Percentiles rank a stretch among this genome's conserved stretches.
These are phyloP conservation scores for Terebella lapidaria DNA, from an alignment of 2,888 invertebrate species.

Conservation along the genomic window DNA sequence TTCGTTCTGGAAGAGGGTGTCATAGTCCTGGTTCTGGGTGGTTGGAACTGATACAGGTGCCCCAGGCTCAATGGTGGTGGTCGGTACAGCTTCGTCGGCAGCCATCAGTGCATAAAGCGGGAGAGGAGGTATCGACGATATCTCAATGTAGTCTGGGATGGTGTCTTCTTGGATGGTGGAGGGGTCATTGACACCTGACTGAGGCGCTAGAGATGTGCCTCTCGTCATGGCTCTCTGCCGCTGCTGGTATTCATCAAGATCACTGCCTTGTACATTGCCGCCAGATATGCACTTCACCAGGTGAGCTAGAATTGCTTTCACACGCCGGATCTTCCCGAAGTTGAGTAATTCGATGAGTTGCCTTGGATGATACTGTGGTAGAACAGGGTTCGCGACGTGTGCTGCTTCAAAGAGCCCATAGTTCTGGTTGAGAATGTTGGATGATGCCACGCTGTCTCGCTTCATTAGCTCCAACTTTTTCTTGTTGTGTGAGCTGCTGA, in stretches of 20 bases:
- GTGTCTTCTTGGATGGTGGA: slow-evolving; percentile 30
- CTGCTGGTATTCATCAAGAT: slow-evolving; percentile 12
- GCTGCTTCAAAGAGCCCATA: slow-evolving; percentile 85
- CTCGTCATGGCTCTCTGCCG: slow-evolving; percentile 2
- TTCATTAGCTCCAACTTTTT: slow-evolving; percentile 20
- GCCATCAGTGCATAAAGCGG: slow-evolving; percentile 93
- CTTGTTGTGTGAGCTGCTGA: background rate
- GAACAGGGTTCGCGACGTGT: slow-evolving; percentile 90
- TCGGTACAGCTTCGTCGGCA: slow-evolving; percentile 65
- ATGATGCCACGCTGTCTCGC: slow-evolving; percentile 39
- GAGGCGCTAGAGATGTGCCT: slow-evolving; percentile 8
- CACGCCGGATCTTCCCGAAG: slow-evolving; percentile 92
- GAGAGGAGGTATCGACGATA: slow-evolving; percentile 94
- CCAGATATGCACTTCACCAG: slow-evolving; percentile 70
- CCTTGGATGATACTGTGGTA: slow-evolving; percentile 98
- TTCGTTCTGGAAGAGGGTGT: slow-evolving; percentile 73
- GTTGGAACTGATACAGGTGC: background rate
- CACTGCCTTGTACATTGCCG: slow-evolving; percentile 27
- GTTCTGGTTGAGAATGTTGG: slow-evolving; percentile 43
- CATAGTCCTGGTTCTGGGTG: slow-evolving; percentile 66
- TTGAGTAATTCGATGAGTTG: slow-evolving; percentile 96
- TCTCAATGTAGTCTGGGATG: slow-evolving; percentile 66
- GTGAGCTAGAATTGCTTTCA: slow-evolving; percentile 95
- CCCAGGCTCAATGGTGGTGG: background rate
- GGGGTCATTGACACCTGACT: slow-evolving; percentile 13